phyloP scores from a whole-genome alignment of 2,113 vertebrate species.

The Hypocryptadius cinnamomeus region DNA sequence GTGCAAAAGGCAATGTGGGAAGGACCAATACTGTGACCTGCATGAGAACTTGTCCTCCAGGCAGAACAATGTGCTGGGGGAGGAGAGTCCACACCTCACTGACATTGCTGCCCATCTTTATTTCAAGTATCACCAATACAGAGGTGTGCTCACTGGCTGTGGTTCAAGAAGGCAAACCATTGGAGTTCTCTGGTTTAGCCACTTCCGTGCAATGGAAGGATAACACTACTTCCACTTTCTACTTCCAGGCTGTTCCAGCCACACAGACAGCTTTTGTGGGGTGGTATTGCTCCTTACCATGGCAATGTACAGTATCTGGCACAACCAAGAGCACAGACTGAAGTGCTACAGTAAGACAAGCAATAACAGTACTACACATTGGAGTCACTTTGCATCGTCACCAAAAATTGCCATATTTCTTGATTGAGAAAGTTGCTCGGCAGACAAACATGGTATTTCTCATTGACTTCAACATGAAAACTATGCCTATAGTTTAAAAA shows the following conservation, averaged over 20 bases:
- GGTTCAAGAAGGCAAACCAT: neutral
- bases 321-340: neutral
- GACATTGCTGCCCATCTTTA: neutral
- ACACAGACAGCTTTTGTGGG: neutral
- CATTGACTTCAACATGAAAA: neutral
- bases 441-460: neutral
- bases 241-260: neutral
- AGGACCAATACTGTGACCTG: neutral
- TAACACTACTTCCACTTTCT: neutral
- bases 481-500: neutral
- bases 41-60: neutral
- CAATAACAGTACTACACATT: neutral
- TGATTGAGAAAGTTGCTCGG: neutral
- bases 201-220: neutral
- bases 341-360: neutral
- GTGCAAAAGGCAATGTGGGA: neutral
- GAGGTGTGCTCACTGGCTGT: neutral
- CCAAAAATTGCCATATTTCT: neutral
- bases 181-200: neutral
- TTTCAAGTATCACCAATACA: neutral
- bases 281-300: neutral
- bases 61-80: neutral
- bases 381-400: neutral
- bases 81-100: neutral
- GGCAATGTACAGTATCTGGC: neutral